Evolutionary conservation across 2,113 vertebrate species (phyloP).

Genomic region (Onychorhynchus coronatus): DNA sequence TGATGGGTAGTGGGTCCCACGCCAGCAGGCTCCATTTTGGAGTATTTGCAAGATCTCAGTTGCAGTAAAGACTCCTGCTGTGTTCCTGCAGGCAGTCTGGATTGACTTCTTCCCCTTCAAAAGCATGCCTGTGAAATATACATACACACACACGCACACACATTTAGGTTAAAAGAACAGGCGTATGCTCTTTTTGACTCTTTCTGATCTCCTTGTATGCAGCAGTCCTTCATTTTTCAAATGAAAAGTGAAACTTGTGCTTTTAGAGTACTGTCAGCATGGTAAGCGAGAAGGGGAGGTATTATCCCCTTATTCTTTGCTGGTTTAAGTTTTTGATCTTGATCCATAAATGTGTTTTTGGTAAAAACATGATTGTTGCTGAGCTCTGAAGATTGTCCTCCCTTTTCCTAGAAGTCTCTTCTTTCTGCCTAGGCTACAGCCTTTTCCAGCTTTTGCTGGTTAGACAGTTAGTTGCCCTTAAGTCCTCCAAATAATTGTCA

Average conservation of each 20-base stretch:
- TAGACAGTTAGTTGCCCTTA: neutral
- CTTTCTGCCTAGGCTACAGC: neutral
- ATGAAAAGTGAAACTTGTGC: neutral
- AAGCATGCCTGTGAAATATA: neutral
- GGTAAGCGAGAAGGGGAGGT: neutral
- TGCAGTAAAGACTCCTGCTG: neutral
- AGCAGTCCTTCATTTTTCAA: neutral
- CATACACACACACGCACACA: fast-evolving
- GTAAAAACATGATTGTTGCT: neutral
- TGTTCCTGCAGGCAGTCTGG: neutral
- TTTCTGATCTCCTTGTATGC: neutral
- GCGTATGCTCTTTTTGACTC: neutral
- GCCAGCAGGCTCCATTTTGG: neutral
- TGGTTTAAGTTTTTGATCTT: neutral
- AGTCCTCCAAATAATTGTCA: neutral
- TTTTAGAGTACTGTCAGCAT: neutral
- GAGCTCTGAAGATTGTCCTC: neutral
- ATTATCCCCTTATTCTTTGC: neutral
- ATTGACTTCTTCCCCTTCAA: neutral
- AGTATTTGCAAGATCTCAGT: neutral
- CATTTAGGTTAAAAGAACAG: neutral
- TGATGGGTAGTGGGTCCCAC: fast-evolving
- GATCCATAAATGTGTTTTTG: neutral
- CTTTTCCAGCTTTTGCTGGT: neutral
- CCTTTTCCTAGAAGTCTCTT: neutral